phyloP scores from a whole-genome alignment of 2,888 invertebrate genomes.

The Panzeria rudis region DNA sequence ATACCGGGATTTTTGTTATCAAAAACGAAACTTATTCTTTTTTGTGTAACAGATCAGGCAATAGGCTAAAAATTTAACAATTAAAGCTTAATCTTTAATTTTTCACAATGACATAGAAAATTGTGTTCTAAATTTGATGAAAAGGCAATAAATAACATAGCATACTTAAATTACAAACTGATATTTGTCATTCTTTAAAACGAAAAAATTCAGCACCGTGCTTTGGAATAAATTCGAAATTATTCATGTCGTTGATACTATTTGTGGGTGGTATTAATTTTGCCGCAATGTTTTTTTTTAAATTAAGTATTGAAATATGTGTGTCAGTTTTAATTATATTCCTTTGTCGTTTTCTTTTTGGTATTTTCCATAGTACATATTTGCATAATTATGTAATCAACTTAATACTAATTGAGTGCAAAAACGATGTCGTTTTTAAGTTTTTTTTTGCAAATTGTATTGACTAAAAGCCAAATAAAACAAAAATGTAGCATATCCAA shows the following conservation, averaged over 20 bases:
- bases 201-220: neutral
- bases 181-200: neutral
- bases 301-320: constrained; percentile 14
- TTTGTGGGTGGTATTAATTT: constrained; percentile 16
- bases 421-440: constrained; percentile 43
- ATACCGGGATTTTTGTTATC: too few species aligned
- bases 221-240: constrained; percentile 9
- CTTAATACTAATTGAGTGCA: constrained; percentile 74
- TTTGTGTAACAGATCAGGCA: too few species aligned
- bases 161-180: too few species aligned
- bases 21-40: too few species aligned
- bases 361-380: constrained; percentile 64
- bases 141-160: neutral
- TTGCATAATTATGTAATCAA: constrained; percentile 82
- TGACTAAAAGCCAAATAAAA: constrained; percentile 46
- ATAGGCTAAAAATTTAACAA: too few species aligned
- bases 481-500: neutral
- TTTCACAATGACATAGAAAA: too few species aligned
- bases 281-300: neutral
- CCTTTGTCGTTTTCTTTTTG: constrained; percentile 23
- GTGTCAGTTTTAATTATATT: constrained; percentile 28
- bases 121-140: too few species aligned
- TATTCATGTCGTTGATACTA: constrained; percentile 7
- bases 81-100: too few species aligned
- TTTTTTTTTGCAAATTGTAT: constrained; percentile 26